Evolutionary conservation across 2,888 invertebrate genomes (phyloP).

Genomic region (Drosophila tripunctata): DNA sequence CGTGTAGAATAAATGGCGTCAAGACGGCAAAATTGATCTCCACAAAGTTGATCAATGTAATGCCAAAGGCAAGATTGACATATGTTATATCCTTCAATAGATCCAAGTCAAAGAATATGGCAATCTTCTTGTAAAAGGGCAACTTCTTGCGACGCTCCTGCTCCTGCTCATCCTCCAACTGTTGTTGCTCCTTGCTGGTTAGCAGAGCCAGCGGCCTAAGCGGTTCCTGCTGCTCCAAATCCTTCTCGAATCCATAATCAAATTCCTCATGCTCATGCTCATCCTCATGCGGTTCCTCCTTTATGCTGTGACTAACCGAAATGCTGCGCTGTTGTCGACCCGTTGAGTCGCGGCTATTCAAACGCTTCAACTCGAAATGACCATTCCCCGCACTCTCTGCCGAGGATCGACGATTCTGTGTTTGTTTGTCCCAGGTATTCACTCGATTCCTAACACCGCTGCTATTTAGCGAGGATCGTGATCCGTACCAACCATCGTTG

Average conservation of each 20-base stretch:
- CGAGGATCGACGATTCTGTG: conserved; percentile 13
- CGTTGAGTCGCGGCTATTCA: conserved; percentile 64
- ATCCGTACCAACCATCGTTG: conserved; percentile 83
- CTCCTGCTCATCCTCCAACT: conserved; percentile 63
- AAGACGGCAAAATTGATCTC: conserved; percentile 91
- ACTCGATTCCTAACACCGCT: conserved; percentile 64
- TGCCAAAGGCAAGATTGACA: conserved; percentile 89
- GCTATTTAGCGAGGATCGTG: conserved; percentile 76
- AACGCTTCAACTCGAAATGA: conserved; percentile 65
- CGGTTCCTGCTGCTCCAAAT: conserved; percentile 11
- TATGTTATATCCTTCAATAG: conserved; percentile 88
- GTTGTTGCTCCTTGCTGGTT: conserved; percentile 51
- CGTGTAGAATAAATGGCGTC: conserved; percentile 89
- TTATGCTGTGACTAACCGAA: conserved; percentile 76
- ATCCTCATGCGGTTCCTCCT: conserved; percentile 66
- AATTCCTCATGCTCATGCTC: conserved; percentile 39
- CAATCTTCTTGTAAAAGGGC: conserved; percentile 86
- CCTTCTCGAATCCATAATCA: conserved; percentile 23
- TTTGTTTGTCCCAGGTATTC: conserved; percentile 67
- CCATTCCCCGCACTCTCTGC: conserved; percentile 44
- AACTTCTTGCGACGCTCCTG: conserved; percentile 78
- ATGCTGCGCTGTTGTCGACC: conserved; percentile 68
- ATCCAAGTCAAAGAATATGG: conserved; percentile 89
- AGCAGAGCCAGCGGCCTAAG: conserved; percentile 14
- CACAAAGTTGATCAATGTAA: conserved; percentile 89